phyloP scores from a whole-genome alignment of 2,888 invertebrate genomes.

The Cataglyphis altisquamis region DNA sequence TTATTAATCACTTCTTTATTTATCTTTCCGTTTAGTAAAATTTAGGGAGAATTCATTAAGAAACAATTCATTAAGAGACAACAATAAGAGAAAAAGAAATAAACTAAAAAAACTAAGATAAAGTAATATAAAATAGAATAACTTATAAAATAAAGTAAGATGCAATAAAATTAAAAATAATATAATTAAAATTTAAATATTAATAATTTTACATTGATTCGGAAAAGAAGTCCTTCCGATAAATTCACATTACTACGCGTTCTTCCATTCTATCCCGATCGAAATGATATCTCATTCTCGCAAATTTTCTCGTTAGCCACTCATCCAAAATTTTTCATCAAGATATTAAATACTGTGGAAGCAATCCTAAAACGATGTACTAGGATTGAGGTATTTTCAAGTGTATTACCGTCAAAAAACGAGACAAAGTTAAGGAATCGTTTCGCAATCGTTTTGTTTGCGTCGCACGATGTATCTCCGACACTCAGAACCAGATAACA shows the following conservation, averaged over 20 bases:
- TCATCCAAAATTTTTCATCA: slow-evolving; percentile 40
- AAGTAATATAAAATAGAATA: not conserved
- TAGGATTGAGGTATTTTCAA: slow-evolving; percentile 54
- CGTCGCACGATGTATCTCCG: not conserved
- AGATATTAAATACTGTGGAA: slow-evolving; percentile 72
- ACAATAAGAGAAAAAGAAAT: not conserved
- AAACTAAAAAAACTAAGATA: not conserved
- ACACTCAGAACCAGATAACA: not conserved
- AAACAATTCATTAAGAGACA: not conserved
- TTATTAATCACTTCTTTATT: not conserved
- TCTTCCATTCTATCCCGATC: slow-evolving; percentile 4
- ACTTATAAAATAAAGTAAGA: not conserved
- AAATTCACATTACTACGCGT: not conserved
- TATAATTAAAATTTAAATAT: not conserved
- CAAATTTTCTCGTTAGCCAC: not conserved
- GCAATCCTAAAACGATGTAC: slow-evolving; percentile 61
- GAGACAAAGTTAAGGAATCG: slow-evolving; percentile 14
- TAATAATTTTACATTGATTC: not conserved
- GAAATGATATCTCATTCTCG: slow-evolving; percentile 24
- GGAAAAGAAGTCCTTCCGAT: not conserved
- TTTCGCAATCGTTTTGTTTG: slow-evolving; percentile 23
- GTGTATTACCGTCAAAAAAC: slow-evolving; percentile 17
- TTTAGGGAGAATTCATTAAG: not conserved
- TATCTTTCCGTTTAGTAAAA: not conserved
- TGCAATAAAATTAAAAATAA: not conserved